Evolutionary conservation across 1,140 invertebrate genomes (phyloP), one percentile per base, ranked within the genome.

Genomic region (Heliconius eleuchia): DNA sequence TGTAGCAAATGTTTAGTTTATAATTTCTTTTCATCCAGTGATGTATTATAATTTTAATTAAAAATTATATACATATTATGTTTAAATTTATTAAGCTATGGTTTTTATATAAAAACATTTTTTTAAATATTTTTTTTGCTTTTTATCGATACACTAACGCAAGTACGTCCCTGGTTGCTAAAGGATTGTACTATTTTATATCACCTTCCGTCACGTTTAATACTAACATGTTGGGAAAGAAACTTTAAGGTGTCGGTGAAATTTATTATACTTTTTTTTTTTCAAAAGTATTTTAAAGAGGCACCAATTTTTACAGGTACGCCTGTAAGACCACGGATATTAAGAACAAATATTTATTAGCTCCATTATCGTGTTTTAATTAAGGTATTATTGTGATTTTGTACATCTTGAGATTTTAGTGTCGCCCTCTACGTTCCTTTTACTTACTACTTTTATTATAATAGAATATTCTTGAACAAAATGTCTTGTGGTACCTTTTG

Each of bases 221-320:
- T 66, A 78, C 76, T 78, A 78, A 78, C 76, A 78, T 13, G 23
- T 52, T 74, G 73, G 76, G 76, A 73, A 73, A 30, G 11, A 70
- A 60, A 55, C 3, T 66, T 30, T 4, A 66, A 30, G 79, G 79
- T 80, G 79, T 80, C 79, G 74, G 74, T 79, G 57, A 60, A 66
- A 18, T 30, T 30, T 66, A 30, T 27, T 30, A 30, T 66, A 66
- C n/a, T 8, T 46, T 71, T 60, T 74, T 84, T 74, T 75, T 79
- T 71, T 71, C 39, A 71, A 79, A 66, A 66, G 13, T 66, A 66
- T 66, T 81, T 60, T 83, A 81, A 42, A 80, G 73, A 79, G 76
- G 71, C 80, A 71, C 42, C 83, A 84, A 87, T 89, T 85, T 88
- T 93, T 92, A 81, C 92, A 93, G 92, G 92, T 93, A 89, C 91